A percentile compares a stretch with the other conserved stretches of the same genome.
Evolutionary conservation across 2,797 vertebrate genomes (phyloP).

Genomic region (Hydrocynus forskahlii): DNA sequence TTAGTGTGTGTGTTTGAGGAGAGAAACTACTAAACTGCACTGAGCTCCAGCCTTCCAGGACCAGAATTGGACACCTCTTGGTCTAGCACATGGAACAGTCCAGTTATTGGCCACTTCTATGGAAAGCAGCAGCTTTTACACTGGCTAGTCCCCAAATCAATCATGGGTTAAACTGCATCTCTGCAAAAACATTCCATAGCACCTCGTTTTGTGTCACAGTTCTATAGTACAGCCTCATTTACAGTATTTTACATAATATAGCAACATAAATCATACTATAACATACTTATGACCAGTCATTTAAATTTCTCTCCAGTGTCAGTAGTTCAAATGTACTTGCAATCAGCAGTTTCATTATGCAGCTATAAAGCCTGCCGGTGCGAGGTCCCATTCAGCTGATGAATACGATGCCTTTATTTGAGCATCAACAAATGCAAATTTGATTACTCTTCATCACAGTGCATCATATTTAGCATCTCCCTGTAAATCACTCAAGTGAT

Average conservation of each 20-base stretch:
- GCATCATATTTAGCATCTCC: neutral
- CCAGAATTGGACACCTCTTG: no score
- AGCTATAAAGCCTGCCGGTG: neutral
- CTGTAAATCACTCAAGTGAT: neutral
- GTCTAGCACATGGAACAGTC: constrained; percentile 2
- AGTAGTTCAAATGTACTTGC: neutral
- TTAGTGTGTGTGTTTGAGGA: no score
- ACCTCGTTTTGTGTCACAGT: constrained; percentile 1
- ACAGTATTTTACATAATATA: neutral
- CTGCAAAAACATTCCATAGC: neutral
- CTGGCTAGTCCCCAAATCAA: neutral
- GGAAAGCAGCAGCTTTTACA: constrained; percentile 13
- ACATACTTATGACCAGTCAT: neutral
- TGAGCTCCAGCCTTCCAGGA: no score
- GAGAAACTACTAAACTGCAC: no score
- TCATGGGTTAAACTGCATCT: neutral
- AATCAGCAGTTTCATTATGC: constrained; percentile 1
- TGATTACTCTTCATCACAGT: constrained; percentile 26
- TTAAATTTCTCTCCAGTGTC: neutral
- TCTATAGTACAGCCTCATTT: neutral
- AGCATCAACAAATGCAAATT: constrained; percentile 28
- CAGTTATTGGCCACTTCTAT: constrained; percentile 1
- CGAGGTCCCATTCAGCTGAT: neutral
- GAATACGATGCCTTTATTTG: constrained; percentile 5
- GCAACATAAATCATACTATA: neutral